Base-by-base conservation (phyloP, 2,113 vertebrate genomes). In the Rhea pennata region DNA sequence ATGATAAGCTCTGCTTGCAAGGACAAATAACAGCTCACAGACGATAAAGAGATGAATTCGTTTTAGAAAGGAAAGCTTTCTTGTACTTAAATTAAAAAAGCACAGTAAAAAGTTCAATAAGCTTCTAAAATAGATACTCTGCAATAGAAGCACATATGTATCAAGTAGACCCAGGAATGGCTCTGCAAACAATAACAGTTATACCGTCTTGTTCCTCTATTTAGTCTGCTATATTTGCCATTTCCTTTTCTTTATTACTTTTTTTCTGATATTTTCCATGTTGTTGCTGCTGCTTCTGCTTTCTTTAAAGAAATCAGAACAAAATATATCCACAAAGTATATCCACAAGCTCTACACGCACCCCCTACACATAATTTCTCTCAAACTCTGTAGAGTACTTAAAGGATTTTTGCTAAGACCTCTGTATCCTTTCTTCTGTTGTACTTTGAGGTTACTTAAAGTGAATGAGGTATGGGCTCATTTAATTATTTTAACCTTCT, bases 171-270 rank as follows among this genome's bases (percentile, higher is more conserved):
- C 12, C 53, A 40, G 24, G 64, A 69, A 9, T 65, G 53, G 17
- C 4, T 56, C 26, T 16, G 19, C 42, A 85, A 76, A 85, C 21
- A 14, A 0, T 46, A 61, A 31, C 36, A n/a, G 10, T 24, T 24
- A 13, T 14, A 42, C 24, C 8, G 11, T 42, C 3, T 40, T 51
- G 42, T 51, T 17, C 13, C 26, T 59, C 33, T 31, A 1, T 26
- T 86, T 44, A 22, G 12, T 27, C 6, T 0, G 0, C 15, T 51
- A 2, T 36, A 42, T 64, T 62, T 67, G 27, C 46, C 22, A 3
- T 27, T 39, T 56, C 40, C 16, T 56, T 40, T 6, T 36, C 36
- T 39, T 33, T 10, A 16, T 21, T n/a, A 44, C 13, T 58, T 74
- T 74, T 44, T n/a, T 17, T 33, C 31, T 58, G 10, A 11, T 44